Evolutionary conservation across 1,140 invertebrate species (phyloP), one percentile per base, ranked within the genome.

Genomic region (Leptopilina clavipes): DNA sequence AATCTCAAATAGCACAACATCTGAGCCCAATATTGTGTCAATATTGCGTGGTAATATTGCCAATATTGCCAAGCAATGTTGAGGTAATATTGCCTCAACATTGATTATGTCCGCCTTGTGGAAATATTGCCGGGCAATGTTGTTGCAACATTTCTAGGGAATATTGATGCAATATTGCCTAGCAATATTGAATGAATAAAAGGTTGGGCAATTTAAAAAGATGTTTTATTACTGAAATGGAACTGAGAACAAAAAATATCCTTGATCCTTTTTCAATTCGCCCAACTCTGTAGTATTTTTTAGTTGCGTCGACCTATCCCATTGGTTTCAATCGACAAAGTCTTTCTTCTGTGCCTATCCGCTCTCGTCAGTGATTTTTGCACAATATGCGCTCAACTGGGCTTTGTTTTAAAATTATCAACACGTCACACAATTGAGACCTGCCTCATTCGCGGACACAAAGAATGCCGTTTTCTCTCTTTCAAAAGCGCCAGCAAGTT

Each of bases 371-470:
- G 82, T 86, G 86, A 89, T 89, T 90, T 89, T 89, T 89, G 83
- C 83, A 89, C 88, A 90, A 90, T 86, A 87, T 80, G 74, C 81
- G 75, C 71, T 75, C 79, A 79, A 79, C 75, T 75, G 19, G 80
- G 79, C 84, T 86, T 90, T 90, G 89, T 90, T 89, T 86, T 83
- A 88, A 89, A 90, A 90, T 90, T 89, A 90, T 90, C 89, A 90
- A 89, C 87, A 84, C 85, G 87, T 87, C 82, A 85, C 87, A 89
- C 88, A 89, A 89, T 90, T 88, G 83, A 83, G 81, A 84, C 78
- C 82, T 83, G 83, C 83, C 82, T 86, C 83, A 76, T 52, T 40
- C 81, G 79, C 79, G 70, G 74, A 77, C 77, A 86, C 83, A 87
- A 87, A 88, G 84, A 85, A 85, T 82, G 70, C 70, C 79, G 76